A percentile compares a stretch with the other conserved stretches of the same genome.
Evolutionary conservation across 2,888 invertebrate genomes (phyloP).

Genomic region (Neoscelio sp.): DNA sequence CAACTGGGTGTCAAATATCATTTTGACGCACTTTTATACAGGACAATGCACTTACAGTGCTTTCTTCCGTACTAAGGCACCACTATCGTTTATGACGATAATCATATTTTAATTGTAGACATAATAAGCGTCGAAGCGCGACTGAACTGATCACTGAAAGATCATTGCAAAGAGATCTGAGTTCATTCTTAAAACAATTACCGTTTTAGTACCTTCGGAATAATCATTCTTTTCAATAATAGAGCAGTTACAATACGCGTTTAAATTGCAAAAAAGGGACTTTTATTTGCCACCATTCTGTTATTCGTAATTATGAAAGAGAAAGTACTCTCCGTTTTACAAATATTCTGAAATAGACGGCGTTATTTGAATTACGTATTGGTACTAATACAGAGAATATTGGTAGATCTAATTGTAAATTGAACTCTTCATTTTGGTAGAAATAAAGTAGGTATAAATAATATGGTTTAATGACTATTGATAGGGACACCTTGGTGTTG

Average conservation of each 20-base stretch:
- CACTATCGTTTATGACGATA: slow-evolving; percentile 77
- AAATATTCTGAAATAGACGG: slow-evolving; percentile 20
- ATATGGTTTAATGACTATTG: no score
- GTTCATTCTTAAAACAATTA: slow-evolving; percentile 41
- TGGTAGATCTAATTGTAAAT: no score
- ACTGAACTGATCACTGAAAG: slow-evolving; percentile 42
- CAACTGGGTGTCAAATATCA: slow-evolving; percentile 75
- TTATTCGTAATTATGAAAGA: slow-evolving; percentile 38
- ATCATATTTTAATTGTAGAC: slow-evolving; percentile 79
- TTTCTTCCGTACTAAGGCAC: slow-evolving; percentile 78
- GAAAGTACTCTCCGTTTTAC: slow-evolving; percentile 55
- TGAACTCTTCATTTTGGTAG: slow-evolving; percentile 20
- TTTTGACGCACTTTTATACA: slow-evolving; percentile 78
- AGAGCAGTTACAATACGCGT: slow-evolving; percentile 4
- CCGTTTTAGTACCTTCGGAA: slow-evolving; percentile 36
- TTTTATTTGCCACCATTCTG: slow-evolving; percentile 31
- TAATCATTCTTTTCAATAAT: slow-evolving; percentile 34
- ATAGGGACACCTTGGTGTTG: no score
- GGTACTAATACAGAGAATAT: no score
- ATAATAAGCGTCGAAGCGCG: slow-evolving; percentile 77
- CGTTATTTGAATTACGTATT: no score
- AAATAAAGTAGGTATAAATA: no score
- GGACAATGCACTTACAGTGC: slow-evolving; percentile 67
- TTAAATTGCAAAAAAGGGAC: slow-evolving; percentile 31
- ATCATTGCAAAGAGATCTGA: slow-evolving; percentile 17